Base-by-base conservation (phyloP, 2,888 invertebrate species). In the Andricus curvator region DNA sequence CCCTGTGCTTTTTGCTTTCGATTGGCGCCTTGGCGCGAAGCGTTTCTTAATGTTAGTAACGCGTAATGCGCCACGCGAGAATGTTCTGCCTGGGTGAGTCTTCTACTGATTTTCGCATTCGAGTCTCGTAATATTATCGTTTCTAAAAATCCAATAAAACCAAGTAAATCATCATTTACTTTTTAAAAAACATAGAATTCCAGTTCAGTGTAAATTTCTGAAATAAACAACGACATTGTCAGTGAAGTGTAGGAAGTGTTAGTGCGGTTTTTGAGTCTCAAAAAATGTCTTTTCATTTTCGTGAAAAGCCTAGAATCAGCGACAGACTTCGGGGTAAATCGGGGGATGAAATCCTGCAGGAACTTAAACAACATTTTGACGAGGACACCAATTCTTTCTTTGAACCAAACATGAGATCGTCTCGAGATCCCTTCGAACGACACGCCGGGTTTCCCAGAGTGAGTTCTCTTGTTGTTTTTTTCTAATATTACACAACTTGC, bases 201-300 rank as follows among this genome's bases (percentile, higher is more conserved):
- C 11, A 29, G 20, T 70, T 68, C 22, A 68, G 44, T 48, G 48
- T n/a, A 56, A n/a, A 56, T 56, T 56, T n/a, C 8, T 48, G 2
- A 29, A 25, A 44, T 51, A 29, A 33, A 51, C 29, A 70, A 74
- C 4, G 9, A 51, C 44, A 70, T 51, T 48, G 44, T 56, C 29
- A 74, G 74, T 74, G 74, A 33, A 74, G 74, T 74, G 74, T 74
- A n/a, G 4, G 1, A 33, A 66, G 66, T 66, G 66, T 37, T 66
- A 22, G 62, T 62, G 62, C 62, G 62, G 3, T 33, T 68, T 70
- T 70, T 51, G 68, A 48, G 8, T 29, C 37, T 56, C 13, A 77
- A 44, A 66, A 67, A 70, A 92, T 92, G 92, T 92, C 92, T 80
- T 91, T 88, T 84, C 90, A 91, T 80, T 92, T 91, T 78, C 90